A percentile compares a stretch with the other conserved stretches of the same genome.
phyloP scores from a whole-genome alignment of 1,140 invertebrate species.

The Penaeus japonicus region DNA sequence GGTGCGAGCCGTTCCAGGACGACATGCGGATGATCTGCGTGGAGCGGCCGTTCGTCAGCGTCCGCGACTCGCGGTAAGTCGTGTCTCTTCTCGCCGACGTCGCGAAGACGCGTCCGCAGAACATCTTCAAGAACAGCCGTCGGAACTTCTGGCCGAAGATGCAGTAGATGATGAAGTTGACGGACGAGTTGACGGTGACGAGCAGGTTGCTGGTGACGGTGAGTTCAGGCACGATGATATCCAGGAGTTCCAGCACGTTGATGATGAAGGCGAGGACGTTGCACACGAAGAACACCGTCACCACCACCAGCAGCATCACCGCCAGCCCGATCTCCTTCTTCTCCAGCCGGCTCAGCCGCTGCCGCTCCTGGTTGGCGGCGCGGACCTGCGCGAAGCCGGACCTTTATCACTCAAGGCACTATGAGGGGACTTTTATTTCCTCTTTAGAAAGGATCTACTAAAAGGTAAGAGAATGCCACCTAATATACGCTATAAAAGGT shows the following conservation, averaged over 20 bases:
- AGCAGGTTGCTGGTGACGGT: conserved; percentile 77
- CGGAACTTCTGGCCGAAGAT: conserved; percentile 97
- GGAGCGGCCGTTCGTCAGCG: conserved; percentile 16
- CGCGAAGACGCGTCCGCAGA: conserved; percentile 70
- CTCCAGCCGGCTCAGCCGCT: conserved; percentile 74
- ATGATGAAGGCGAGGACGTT: conserved; percentile 69
- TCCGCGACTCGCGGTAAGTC: conserved; percentile 44
- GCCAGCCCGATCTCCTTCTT: conserved; percentile 79
- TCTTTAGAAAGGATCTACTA: no score
- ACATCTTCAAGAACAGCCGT: conserved; percentile 84
- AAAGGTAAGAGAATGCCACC: no score
- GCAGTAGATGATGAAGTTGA: conserved; percentile 97
- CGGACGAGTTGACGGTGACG: conserved; percentile 94
- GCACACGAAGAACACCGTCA: conserved; percentile 69
- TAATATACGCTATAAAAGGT: no score
- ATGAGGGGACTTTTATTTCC: no score
- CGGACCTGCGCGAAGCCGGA: conserved; percentile 68
- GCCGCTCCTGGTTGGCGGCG: conserved; percentile 82
- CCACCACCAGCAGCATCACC: conserved; percentile 70
- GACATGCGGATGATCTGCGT: conserved; percentile 29
- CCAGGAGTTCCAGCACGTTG: conserved; percentile 65
- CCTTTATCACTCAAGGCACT: no score
- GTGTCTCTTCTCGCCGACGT: neutral
- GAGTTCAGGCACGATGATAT: conserved; percentile 57
- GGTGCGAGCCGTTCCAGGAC: conserved; percentile 16